These are phyloP conservation scores for Myotis lucifugus DNA, from an alignment of 2,113 vertebrate species.

Conservation along the genomic window DNA sequence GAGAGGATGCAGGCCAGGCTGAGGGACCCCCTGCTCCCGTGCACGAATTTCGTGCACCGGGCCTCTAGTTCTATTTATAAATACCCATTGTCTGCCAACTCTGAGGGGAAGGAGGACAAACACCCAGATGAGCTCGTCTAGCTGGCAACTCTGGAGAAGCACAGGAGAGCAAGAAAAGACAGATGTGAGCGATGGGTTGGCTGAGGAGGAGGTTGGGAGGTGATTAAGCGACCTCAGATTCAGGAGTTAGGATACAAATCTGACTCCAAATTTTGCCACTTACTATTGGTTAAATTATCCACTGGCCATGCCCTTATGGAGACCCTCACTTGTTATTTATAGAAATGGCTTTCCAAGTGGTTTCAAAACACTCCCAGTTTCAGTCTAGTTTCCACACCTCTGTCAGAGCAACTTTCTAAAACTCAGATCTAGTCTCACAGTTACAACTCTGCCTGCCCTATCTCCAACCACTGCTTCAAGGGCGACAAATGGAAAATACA, in stretches of 20 bases:
- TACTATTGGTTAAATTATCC: neutral
- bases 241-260: neutral
- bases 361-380: neutral
- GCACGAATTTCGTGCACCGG: too few relatives aligned
- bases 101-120: neutral
- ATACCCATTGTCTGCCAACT: neutral
- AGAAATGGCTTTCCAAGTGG: neutral
- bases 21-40: too few relatives aligned
- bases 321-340: neutral
- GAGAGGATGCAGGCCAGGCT: too few relatives aligned
- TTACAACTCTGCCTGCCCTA: neutral
- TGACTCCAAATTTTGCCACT: neutral
- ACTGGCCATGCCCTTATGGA: neutral
- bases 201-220: neutral
- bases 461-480: neutral
- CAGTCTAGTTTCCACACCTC: neutral
- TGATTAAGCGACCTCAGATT: neutral
- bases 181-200: neutral
- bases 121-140: neutral
- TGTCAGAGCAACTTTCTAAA: neutral
- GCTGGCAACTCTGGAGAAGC: neutral
- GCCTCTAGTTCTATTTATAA: neutral
- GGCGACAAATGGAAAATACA: neutral
- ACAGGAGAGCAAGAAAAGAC: neutral
- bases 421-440: neutral